Percentiles rank a stretch among this genome's conserved stretches.
phyloP scores from a whole-genome alignment of 1,140 invertebrate species.

The Drosophila paulistorum region DNA sequence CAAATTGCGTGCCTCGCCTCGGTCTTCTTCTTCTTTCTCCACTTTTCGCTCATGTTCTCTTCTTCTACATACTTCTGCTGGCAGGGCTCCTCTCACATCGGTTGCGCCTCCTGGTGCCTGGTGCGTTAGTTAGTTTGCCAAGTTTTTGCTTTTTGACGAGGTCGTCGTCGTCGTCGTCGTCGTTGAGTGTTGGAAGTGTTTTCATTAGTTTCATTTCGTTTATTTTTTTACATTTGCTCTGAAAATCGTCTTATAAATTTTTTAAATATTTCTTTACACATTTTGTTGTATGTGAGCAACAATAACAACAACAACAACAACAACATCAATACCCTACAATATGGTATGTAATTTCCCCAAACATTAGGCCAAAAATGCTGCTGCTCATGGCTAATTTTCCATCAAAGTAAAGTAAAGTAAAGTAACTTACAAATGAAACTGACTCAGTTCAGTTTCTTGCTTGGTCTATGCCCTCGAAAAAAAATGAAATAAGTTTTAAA shows the following conservation, averaged over 20 bases:
- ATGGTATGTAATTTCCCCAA: conserved; percentile 53
- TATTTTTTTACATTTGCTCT: conserved; percentile 64
- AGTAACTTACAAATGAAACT: conserved; percentile 52
- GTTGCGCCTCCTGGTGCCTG: conserved; percentile 27
- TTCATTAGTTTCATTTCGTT: conserved; percentile 19
- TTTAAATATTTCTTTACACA: conserved; percentile 33
- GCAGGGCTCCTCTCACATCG: conserved; percentile 34
- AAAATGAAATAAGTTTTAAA: conserved; percentile 28
- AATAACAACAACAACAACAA: not conserved
- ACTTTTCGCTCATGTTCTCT: conserved; percentile 39
- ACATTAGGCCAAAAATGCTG: conserved; percentile 65
- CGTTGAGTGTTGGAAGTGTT: conserved; percentile 54
- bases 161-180: conserved; percentile 28
- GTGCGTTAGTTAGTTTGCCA: conserved; percentile 55
- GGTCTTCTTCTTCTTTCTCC: conserved; percentile 51
- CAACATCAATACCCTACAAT: not conserved
- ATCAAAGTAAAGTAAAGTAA: conserved; percentile 1
- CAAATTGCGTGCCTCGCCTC: conserved; percentile 75
- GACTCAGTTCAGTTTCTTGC: not conserved
- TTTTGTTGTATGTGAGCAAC: too few species aligned
- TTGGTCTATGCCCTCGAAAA: conserved; percentile 12
- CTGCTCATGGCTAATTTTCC: conserved; percentile 63
- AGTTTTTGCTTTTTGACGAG: conserved; percentile 54
- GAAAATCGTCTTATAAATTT: conserved; percentile 65
- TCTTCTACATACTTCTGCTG: conserved; percentile 24